A percentile compares a stretch with the other conserved stretches of the same genome.
Evolutionary conservation across 2,797 vertebrate genomes (phyloP).

Genomic region (Alectoris magna): DNA sequence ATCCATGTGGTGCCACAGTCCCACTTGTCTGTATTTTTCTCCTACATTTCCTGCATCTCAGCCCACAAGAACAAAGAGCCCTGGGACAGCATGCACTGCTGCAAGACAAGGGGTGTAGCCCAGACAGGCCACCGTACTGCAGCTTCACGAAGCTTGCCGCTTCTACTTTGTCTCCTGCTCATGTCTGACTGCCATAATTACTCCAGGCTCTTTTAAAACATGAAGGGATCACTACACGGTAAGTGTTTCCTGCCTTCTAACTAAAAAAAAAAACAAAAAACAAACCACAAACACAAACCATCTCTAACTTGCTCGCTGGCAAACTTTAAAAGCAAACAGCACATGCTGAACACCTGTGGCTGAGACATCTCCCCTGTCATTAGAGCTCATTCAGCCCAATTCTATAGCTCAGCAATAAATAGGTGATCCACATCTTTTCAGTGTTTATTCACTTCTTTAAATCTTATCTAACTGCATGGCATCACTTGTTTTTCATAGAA

Average conservation of each 20-base stretch:
- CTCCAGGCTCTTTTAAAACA: not conserved
- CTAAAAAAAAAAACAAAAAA: not conserved
- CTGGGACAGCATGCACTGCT: rapidly evolving
- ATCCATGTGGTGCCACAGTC: rapidly evolving
- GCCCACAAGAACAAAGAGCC: not conserved
- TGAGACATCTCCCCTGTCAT: not conserved
- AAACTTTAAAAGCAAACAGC: not conserved
- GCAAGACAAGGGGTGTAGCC: not conserved
- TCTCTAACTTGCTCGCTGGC: not conserved
- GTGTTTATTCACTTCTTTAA: not conserved
- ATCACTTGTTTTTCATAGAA: not conserved
- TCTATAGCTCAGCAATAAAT: not conserved
- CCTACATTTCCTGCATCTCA: not conserved
- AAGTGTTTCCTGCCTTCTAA: not conserved
- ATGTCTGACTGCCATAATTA: not conserved
- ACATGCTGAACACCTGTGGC: not conserved
- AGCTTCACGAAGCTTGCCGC: not conserved
- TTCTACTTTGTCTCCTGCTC: not conserved
- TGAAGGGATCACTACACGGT: not conserved
- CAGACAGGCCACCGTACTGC: not conserved
- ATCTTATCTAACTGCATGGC: not conserved
- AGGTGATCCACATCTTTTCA: not conserved
- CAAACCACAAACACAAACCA: not conserved
- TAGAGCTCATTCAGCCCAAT: not conserved
- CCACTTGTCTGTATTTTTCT: not conserved